phyloP scores from a whole-genome alignment of 2,113 vertebrate genomes.

The Stomatorhinus ivindoensis region DNA sequence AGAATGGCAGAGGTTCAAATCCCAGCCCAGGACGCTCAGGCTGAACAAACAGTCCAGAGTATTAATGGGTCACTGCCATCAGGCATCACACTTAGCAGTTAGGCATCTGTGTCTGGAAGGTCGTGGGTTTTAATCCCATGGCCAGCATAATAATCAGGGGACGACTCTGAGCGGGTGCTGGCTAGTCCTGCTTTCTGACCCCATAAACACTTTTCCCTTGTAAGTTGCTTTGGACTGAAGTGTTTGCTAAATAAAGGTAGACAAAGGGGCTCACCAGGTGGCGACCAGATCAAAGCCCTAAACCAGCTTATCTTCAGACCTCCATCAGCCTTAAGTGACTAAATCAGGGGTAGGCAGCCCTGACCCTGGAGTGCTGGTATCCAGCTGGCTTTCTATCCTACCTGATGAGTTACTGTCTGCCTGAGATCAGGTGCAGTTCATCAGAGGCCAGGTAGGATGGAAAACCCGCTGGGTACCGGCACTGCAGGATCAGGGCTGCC shows the following conservation, averaged over 20 bases:
- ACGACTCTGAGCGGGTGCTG: background rate
- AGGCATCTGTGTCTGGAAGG: background rate
- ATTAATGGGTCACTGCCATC: background rate
- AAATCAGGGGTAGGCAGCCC: background rate
- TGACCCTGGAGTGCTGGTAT: background rate
- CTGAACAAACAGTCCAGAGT: background rate
- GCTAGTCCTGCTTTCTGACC: background rate
- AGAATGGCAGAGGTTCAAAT: background rate
- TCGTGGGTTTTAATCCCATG: background rate
- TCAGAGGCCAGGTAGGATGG: background rate
- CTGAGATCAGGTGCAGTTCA: background rate
- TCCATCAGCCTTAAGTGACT: background rate
- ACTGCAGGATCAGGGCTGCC: background rate
- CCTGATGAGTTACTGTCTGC: background rate
- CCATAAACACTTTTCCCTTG: background rate
- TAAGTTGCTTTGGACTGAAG: background rate
- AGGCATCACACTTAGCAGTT: background rate
- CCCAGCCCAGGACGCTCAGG: background rate
- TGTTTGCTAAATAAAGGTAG: background rate
- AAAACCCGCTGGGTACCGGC: background rate
- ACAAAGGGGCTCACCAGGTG: background rate
- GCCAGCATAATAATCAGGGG: background rate
- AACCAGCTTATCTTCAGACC: background rate
- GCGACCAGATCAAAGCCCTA: background rate
- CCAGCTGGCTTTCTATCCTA: background rate